Conservation (phyloP, 1,140 invertebrate species). For the Dolichoris vasculosae region DNA sequence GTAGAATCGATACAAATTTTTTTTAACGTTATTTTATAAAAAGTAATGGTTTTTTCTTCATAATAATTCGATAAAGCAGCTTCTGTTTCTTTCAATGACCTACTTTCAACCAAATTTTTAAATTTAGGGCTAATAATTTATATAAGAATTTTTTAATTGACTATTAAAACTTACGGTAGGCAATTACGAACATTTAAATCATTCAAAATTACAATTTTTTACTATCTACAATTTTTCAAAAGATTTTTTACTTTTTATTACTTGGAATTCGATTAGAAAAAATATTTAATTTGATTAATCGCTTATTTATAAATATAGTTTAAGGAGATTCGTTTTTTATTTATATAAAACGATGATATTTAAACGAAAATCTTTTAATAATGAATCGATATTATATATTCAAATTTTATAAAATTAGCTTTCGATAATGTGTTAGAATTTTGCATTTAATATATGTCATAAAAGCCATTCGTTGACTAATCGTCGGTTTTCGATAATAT, state of each 20-base stretch:
- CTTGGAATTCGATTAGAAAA: background rate
- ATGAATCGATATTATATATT: background rate
- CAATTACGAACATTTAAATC: background rate
- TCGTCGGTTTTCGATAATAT: too few species aligned
- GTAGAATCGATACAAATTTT: background rate
- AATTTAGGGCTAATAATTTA: constrained; percentile 1
- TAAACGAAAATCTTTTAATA: background rate
- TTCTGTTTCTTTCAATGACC: background rate
- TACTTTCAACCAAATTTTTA: background rate
- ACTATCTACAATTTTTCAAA: background rate
- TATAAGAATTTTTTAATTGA: background rate
- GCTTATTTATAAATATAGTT: background rate
- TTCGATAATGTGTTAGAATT: too few species aligned
- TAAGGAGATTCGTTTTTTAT: background rate
- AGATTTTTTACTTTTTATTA: background rate
- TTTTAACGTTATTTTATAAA: background rate
- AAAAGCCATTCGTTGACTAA: too few species aligned
- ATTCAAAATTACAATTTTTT: background rate
- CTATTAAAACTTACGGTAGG: background rate
- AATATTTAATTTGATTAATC: background rate
- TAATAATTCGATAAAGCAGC: constrained; percentile 28
- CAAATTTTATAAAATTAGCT: background rate
- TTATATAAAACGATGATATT: too few species aligned
- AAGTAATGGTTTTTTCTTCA: background rate
- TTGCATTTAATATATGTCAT: too few species aligned